A percentile compares a stretch with the other conserved stretches of the same genome.
Conservation (phyloP, 2,113 vertebrate species). For the Cyphomyrus discorhynchus region DNA sequence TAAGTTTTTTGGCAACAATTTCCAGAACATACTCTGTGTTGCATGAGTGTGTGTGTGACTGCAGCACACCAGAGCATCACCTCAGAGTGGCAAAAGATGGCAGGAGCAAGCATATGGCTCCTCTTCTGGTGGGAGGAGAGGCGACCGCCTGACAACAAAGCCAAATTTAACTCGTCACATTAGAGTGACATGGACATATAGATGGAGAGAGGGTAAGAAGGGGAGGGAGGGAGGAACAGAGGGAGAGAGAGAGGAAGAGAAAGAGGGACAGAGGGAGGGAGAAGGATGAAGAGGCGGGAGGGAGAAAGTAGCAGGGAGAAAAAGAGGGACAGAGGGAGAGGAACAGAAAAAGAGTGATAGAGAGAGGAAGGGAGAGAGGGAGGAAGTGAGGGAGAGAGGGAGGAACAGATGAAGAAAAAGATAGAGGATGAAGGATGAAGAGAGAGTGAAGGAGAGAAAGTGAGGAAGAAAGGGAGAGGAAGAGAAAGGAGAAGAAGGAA, state of each 20-base stretch:
- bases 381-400: neutral
- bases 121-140: conserved; percentile 53
- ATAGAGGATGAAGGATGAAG: neutral
- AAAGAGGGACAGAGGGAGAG: neutral
- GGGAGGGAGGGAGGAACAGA: neutral
- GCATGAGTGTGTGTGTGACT: neutral
- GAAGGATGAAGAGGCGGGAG: neutral
- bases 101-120: conserved; percentile 55
- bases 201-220: neutral
- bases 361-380: neutral
- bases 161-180: conserved; percentile 61
- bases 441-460: neutral
- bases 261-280: neutral
- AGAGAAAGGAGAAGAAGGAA: neutral
- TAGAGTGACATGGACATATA: conserved; percentile 35
- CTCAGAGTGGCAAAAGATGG: conserved; percentile 30
- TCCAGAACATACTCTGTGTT: neutral
- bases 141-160: conserved; percentile 50
- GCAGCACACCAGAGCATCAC: neutral
- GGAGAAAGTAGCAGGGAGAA: too few relatives aligned
- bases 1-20: neutral
- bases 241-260: conserved; percentile 1
- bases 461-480: neutral
- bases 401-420: neutral
- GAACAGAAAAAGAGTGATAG: neutral